phyloP scores from a whole-genome alignment of 2,888 invertebrate species.

The Seira musarum region DNA sequence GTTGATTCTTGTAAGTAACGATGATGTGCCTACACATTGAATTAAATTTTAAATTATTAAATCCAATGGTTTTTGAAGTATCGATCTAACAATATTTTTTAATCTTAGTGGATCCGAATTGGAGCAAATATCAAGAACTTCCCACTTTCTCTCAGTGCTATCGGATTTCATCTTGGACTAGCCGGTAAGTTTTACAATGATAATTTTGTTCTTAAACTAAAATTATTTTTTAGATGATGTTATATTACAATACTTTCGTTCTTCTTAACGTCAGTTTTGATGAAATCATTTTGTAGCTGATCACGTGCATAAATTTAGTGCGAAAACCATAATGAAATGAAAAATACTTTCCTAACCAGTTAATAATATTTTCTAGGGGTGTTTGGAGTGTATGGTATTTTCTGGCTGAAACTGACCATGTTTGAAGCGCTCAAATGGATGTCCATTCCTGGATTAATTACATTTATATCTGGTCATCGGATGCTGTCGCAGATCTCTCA shows the following conservation, averaged over 20 bases:
- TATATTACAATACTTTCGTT: constrained; percentile 67
- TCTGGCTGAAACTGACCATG: constrained; percentile 97
- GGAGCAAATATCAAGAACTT: constrained; percentile 90
- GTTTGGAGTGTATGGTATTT: constrained; percentile 88
- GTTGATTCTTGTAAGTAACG: constrained; percentile 78
- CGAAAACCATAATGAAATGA: too few relatives aligned
- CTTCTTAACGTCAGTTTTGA: constrained; percentile 62
- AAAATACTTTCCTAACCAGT: too few relatives aligned
- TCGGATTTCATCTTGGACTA: constrained; percentile 92
- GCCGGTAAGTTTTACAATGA: constrained; percentile 77
- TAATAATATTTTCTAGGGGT: constrained; percentile 83
- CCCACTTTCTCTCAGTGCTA: constrained; percentile 83
- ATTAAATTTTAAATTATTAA: too few relatives aligned
- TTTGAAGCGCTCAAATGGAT: constrained; percentile 95
- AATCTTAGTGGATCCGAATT: constrained; percentile 83
- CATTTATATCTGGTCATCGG: constrained; percentile 94
- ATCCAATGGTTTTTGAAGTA: too few relatives aligned
- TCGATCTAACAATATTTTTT: too few relatives aligned
- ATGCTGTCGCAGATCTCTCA: constrained; percentile 87
- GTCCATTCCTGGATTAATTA: constrained; percentile 86
- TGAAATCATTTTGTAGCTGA: constrained; percentile 43
- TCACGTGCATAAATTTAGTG: too few relatives aligned
- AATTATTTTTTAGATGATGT: constrained; percentile 60
- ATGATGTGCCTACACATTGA: not conserved
- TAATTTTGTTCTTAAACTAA: not conserved